Evolutionary conservation across 2,888 invertebrate species (phyloP).

Genomic region (Thereva nobilitata): DNA sequence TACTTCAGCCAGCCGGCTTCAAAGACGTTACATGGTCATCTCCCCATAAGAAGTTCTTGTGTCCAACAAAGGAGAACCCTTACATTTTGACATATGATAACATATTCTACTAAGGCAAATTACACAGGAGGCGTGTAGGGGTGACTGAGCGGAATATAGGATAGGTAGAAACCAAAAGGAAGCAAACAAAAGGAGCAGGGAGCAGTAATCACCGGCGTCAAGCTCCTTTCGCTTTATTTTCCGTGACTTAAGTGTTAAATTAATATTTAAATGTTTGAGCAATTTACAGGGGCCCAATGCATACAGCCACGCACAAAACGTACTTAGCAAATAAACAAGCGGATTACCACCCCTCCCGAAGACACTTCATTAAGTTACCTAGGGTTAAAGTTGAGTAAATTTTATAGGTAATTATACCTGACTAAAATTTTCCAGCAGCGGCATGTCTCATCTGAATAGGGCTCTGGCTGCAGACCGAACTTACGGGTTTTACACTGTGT

Average conservation of each 20-base stretch:
- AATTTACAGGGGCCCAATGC: not conserved
- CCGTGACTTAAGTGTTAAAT: slow-evolving; percentile 15
- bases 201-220: too few species aligned
- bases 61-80: slow-evolving; percentile 60
- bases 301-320: too few species aligned
- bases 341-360: too few species aligned
- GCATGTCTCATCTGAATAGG: not conserved
- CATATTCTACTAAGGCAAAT: slow-evolving; percentile 28
- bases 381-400: slow-evolving; percentile 1
- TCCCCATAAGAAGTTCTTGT: slow-evolving; percentile 55
- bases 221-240: not conserved
- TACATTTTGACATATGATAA: slow-evolving; percentile 56
- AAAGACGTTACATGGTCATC: slow-evolving; percentile 56
- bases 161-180: too few species aligned
- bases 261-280: slow-evolving; percentile 13
- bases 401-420: slow-evolving; percentile 1
- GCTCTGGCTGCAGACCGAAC: not conserved
- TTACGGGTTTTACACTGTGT: not conserved
- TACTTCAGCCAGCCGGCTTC: slow-evolving; percentile 60
- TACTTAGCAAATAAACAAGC: too few species aligned
- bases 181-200: too few species aligned
- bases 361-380: not conserved
- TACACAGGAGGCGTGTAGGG: not conserved
- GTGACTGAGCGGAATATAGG: too few species aligned
- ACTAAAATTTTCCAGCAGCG: not conserved